Conservation (phyloP, 2,888 invertebrate species). For the Pristionchus entomophagus region DNA sequence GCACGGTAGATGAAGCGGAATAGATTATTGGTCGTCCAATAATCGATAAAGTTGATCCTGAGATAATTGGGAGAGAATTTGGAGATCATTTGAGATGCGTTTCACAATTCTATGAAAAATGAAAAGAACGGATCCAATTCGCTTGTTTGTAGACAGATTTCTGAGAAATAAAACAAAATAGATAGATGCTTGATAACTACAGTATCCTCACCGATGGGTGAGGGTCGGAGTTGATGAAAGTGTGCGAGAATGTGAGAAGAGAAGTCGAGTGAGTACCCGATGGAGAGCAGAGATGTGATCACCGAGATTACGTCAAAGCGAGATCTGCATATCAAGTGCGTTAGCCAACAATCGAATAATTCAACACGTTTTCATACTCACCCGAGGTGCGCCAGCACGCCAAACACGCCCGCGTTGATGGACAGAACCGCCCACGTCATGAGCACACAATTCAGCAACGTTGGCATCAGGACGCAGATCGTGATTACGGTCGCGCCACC, state of each 20-base stretch:
- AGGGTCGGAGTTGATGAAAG: constrained; percentile 41
- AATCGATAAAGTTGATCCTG: background rate
- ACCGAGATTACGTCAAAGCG: constrained; percentile 53
- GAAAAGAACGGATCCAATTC: background rate
- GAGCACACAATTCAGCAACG: constrained; percentile 5
- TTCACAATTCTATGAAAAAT: background rate
- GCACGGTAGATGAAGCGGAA: constrained; percentile 14
- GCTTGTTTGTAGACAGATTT: background rate
- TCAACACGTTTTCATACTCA: background rate
- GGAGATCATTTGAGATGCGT: background rate
- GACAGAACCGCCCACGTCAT: constrained; percentile 42
- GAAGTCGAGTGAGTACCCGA: constrained; percentile 56
- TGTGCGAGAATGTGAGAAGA: constrained; percentile 49
- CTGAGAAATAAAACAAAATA: too few relatives aligned
- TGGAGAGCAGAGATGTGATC: constrained; percentile 53
- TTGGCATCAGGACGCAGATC: constrained; percentile 22
- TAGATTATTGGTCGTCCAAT: background rate
- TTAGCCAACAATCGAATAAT: background rate
- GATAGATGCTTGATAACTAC: too few relatives aligned
- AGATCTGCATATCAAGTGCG: background rate
- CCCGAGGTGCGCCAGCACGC: constrained; percentile 33
- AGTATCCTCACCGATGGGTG: background rate
- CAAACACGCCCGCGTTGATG: constrained; percentile 45
- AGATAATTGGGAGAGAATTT: background rate
- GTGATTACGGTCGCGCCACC: constrained; percentile 32